A percentile compares a stretch with the other conserved stretches of the same genome.
Conservation (phyloP, 1,140 invertebrate species). For the Eurosta solidaginis region DNA sequence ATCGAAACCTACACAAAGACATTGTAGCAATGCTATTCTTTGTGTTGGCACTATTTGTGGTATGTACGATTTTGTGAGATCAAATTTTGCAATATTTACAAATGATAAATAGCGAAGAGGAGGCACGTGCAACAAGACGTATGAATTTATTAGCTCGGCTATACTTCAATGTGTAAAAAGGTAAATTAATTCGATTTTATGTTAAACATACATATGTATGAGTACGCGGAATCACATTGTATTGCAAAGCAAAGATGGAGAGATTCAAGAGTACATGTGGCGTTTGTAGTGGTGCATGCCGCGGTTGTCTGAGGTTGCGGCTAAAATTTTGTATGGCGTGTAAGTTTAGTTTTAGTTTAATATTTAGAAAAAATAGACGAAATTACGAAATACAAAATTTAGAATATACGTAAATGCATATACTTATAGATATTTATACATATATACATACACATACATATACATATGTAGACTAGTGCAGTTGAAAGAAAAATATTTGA, state of each 20-base stretch:
- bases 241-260: background rate
- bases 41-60: constrained; percentile 51
- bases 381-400: background rate
- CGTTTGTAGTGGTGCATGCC: background rate
- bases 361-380: no score
- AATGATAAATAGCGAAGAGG: constrained; percentile 2
- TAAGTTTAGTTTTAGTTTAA: constrained; percentile 13
- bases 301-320: background rate
- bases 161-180: constrained; percentile 8
- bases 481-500: background rate
- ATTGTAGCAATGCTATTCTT: constrained; percentile 57
- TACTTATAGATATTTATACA: background rate
- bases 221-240: background rate
- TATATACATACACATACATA: background rate
- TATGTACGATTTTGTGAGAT: constrained; percentile 59
- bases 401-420: background rate
- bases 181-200: background rate
- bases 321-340: background rate
- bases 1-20: constrained; percentile 53
- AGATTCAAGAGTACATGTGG: background rate
- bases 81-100: constrained; percentile 40
- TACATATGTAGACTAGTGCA: background rate
- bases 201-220: background rate
- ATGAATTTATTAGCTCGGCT: constrained; percentile 13
- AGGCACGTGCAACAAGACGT: background rate